A percentile compares a stretch with the other conserved stretches of the same genome.
Evolutionary conservation across 2,113 vertebrate species (phyloP).

Genomic region (Gambusia holbrooki): DNA sequence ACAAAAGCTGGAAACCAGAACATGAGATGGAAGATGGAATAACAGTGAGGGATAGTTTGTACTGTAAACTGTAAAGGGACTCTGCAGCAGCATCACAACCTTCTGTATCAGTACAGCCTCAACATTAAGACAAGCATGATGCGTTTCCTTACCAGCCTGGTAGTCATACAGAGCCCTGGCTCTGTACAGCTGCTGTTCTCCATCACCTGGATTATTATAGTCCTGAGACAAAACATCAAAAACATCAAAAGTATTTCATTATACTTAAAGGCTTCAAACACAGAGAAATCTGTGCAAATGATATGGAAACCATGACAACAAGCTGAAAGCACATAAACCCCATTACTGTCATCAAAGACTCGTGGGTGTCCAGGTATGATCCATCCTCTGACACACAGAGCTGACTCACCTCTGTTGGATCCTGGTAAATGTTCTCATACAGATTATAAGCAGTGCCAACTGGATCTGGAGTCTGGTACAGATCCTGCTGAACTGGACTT

Average conservation of each 20-base stretch:
- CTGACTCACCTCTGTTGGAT: constrained; percentile 68
- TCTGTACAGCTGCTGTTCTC: constrained; percentile 72
- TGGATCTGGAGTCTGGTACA: background rate
- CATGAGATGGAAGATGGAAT: no score
- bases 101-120: background rate
- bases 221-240: constrained; percentile 34
- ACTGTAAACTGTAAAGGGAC: background rate
- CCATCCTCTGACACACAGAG: background rate
- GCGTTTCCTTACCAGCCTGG: constrained; percentile 84
- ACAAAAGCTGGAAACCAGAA: no score
- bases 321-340: no score
- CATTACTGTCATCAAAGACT: no score
- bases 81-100: background rate
- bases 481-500: background rate
- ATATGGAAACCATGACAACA: no score
- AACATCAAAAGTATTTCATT: background rate
- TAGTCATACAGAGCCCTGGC: constrained; percentile 93
- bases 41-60: background rate
- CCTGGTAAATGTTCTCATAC: constrained; percentile 69
- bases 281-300: no score
- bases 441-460: background rate
- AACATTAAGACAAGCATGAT: background rate
- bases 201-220: background rate
- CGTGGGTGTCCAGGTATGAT: no score
- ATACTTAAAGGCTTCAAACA: no score